phyloP scores from a whole-genome alignment of 2,888 invertebrate genomes.

The Ormia ochracea region DNA sequence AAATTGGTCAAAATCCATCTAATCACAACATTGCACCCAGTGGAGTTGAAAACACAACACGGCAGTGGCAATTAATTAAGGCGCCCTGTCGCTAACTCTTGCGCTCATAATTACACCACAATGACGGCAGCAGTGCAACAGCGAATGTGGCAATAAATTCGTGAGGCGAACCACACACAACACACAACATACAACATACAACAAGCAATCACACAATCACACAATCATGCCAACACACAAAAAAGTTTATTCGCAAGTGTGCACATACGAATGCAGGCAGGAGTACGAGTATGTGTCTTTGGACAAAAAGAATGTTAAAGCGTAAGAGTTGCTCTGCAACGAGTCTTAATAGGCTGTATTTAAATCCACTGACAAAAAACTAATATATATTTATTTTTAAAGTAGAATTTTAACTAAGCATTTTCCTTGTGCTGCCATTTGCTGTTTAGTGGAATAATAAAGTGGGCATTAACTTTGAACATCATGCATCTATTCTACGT shows the following conservation, averaged over 20 bases:
- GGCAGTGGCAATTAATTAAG: conserved; percentile 60
- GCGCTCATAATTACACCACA: conserved; percentile 55
- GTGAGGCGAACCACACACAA: conserved; percentile 21
- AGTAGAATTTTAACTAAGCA: conserved; percentile 37
- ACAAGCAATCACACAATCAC: background rate
- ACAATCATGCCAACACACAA: too few species aligned
- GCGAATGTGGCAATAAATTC: conserved; percentile 28
- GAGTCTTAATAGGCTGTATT: conserved; percentile 21
- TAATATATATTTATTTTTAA: conserved; percentile 12
- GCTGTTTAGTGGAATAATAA: conserved; percentile 47
- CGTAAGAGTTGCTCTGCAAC: background rate
- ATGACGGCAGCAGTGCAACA: conserved; percentile 1
- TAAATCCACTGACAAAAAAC: conserved; percentile 20
- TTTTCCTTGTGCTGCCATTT: conserved; percentile 30
- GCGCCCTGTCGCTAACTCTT: conserved; percentile 62
- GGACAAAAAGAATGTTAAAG: too few species aligned
- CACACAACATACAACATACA: too few species aligned
- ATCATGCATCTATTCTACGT: background rate
- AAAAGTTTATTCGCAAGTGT: too few species aligned
- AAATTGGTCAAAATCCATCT: conserved; percentile 55
- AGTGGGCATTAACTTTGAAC: conserved; percentile 38
- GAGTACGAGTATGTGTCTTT: background rate
- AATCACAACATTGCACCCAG: conserved; percentile 61
- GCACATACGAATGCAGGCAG: background rate
- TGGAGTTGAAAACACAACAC: conserved; percentile 60